These are phyloP conservation scores for Centruroides vittatus DNA, from an alignment of 1,140 invertebrate species.

Conservation along the genomic window DNA sequence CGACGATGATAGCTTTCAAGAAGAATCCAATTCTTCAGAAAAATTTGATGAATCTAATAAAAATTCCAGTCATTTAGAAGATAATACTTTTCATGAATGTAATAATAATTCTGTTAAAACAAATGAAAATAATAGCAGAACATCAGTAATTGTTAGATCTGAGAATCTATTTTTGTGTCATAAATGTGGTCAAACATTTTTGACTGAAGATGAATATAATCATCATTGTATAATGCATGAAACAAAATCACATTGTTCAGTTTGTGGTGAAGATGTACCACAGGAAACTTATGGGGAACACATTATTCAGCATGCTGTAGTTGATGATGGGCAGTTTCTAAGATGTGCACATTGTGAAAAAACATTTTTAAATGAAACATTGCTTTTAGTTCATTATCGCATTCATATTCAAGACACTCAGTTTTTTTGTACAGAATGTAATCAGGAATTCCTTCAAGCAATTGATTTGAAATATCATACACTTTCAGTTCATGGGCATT, in stretches of 20 bases:
- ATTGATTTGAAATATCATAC: not conserved
- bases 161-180: slow-evolving; percentile 49
- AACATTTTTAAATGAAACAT: not conserved
- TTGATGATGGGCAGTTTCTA: not conserved
- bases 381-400: slow-evolving; percentile 5
- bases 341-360: slow-evolving; percentile 1
- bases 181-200: slow-evolving; percentile 47
- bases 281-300: slow-evolving; percentile 5
- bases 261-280: slow-evolving; percentile 1
- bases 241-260: slow-evolving; percentile 1
- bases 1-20: no score
- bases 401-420: not conserved
- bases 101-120: not conserved
- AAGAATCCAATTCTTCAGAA: no score
- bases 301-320: slow-evolving; percentile 1
- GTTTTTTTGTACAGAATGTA: slow-evolving; percentile 3
- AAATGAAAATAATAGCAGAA: not conserved
- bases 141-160: slow-evolving; percentile 32
- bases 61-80: no score
- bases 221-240: not conserved
- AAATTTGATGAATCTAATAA: no score
- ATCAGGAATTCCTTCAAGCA: not conserved
- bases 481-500: slow-evolving; percentile 1
- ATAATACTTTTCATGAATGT: not conserved
- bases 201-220: slow-evolving; percentile 43